Conservation (phyloP, 2,888 invertebrate genomes). For the Palloptera scutellata region DNA sequence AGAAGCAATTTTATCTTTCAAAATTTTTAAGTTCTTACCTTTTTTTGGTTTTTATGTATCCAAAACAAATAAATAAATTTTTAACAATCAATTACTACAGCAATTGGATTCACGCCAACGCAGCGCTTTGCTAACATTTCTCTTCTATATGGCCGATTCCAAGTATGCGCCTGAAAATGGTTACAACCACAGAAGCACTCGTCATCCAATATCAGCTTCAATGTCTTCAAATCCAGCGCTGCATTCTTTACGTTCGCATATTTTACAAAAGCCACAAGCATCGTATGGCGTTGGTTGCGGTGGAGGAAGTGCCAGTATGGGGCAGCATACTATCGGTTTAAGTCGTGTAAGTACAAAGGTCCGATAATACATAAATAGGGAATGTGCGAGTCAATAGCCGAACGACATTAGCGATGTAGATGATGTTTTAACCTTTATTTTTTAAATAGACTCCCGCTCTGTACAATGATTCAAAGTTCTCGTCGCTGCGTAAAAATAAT, state of each 20-base stretch:
- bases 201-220: slow-evolving; percentile 14
- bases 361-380: background rate
- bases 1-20: background rate
- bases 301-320: background rate
- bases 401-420: no score
- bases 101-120: slow-evolving; percentile 71
- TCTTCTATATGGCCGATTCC: slow-evolving; percentile 58
- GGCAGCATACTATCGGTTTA: slow-evolving; percentile 1
- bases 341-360: slow-evolving; percentile 17
- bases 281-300: no score
- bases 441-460: slow-evolving; percentile 8
- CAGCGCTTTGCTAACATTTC: slow-evolving; percentile 68
- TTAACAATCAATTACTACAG: slow-evolving; percentile 32
- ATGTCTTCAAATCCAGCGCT: slow-evolving; percentile 38
- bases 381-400: no score
- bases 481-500: slow-evolving; percentile 11
- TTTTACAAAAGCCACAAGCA: slow-evolving; percentile 37
- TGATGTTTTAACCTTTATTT: background rate
- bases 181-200: slow-evolving; percentile 28
- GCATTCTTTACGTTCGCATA: slow-evolving; percentile 41
- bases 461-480: slow-evolving; percentile 7
- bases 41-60: no score
- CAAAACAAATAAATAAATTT: no score
- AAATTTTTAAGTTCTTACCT: background rate
- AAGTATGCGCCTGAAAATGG: slow-evolving; percentile 43